A percentile compares a stretch with the other conserved stretches of the same genome.
Evolutionary conservation across 2,113 vertebrate genomes (phyloP).

Genomic region (Pionites leucogaster): DNA sequence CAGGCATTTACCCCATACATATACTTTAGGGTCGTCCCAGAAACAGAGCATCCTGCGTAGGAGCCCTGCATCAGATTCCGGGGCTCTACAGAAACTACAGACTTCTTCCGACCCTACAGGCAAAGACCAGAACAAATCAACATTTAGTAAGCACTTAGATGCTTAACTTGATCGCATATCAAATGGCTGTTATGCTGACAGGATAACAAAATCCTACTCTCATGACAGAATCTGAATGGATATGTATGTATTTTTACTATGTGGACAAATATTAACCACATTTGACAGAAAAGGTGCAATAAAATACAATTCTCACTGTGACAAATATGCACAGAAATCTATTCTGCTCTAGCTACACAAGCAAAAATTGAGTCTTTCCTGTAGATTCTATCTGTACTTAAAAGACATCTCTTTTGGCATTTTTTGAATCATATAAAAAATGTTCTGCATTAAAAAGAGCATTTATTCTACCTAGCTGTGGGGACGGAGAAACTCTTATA

Average conservation of each 20-base stretch:
- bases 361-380: background rate
- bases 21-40: conserved; percentile 85
- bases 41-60: conserved; percentile 77
- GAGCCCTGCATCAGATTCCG: conserved; percentile 71
- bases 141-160: background rate
- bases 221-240: background rate
- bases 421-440: background rate
- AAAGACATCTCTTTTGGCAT: background rate
- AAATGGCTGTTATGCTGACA: background rate
- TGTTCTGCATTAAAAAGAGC: background rate
- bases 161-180: background rate
- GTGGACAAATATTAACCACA: background rate
- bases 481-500: background rate
- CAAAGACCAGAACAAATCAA: background rate
- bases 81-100: conserved; percentile 69
- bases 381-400: background rate
- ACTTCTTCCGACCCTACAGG: conserved; percentile 82
- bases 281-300: background rate
- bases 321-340: background rate
- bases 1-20: conserved; percentile 94
- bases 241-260: background rate
- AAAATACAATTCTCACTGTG: background rate
- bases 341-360: background rate
- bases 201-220: background rate
- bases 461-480: background rate